Conservation (phyloP, 2,113 vertebrate species). For the Hucho hucho region DNA sequence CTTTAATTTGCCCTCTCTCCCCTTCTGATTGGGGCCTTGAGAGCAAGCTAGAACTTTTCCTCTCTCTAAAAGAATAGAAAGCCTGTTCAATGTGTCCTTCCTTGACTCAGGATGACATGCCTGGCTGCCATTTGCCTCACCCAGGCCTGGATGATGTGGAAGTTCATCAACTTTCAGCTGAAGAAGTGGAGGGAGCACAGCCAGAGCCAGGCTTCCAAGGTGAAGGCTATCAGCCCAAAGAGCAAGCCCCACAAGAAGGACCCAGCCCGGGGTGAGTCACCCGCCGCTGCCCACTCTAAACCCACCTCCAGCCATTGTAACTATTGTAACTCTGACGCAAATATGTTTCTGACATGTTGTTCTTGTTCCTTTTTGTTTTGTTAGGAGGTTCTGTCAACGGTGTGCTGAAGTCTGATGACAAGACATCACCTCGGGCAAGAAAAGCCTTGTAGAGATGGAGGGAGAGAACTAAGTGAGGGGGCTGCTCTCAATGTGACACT, state of each 20-base stretch:
- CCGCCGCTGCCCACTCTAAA: neutral
- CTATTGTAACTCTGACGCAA: neutral
- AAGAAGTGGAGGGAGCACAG: conserved; percentile 84
- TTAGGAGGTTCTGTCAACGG: conserved; percentile 74
- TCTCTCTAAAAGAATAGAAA: neutral
- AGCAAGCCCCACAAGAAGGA: conserved; percentile 78
- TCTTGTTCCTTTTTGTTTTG: conserved; percentile 17
- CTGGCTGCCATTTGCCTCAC: conserved; percentile 82
- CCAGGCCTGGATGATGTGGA: conserved; percentile 90
- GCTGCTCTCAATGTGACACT: conserved; percentile 48
- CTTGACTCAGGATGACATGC: conserved; percentile 76
- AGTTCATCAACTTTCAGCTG: conserved; percentile 84
- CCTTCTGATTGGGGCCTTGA: too few species aligned
- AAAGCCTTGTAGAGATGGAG: conserved; percentile 71
- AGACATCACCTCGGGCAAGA: conserved; percentile 74
- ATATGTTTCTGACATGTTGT: neutral
- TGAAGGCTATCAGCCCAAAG: conserved; percentile 74
- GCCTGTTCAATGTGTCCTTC: neutral
- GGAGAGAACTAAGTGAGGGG: conserved; percentile 23
- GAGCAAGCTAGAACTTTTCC: too few species aligned
- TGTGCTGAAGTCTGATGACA: conserved; percentile 73
- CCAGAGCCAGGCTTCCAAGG: conserved; percentile 78
- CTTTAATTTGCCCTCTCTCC: too few species aligned
- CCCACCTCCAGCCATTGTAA: neutral
- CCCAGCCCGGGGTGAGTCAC: conserved; percentile 65